phyloP scores from a whole-genome alignment of 1,140 invertebrate genomes.

The Diploscapter pachys region DNA sequence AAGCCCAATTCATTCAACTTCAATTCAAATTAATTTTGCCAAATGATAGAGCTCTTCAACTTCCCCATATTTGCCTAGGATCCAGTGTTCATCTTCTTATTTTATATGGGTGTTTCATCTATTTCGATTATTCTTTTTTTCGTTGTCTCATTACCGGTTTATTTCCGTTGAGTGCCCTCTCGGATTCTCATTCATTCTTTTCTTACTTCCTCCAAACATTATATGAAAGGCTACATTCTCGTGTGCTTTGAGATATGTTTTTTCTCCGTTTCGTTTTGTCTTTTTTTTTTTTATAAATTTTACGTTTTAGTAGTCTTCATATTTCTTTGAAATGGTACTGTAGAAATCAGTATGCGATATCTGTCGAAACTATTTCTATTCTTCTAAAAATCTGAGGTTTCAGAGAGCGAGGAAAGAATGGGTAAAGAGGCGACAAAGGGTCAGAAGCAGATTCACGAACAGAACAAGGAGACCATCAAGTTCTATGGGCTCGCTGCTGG shows the following conservation, averaged over 20 bases:
- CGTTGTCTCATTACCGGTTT: slow-evolving; percentile 6
- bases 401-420: neutral
- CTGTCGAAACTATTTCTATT: too few relatives aligned
- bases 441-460: slow-evolving; percentile 52
- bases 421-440: slow-evolving; percentile 52
- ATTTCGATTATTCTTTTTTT: slow-evolving; percentile 15
- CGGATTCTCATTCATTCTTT: too few relatives aligned
- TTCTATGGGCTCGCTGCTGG: slow-evolving; percentile 41
- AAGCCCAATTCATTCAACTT: slow-evolving; percentile 12
- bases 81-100: slow-evolving; percentile 8
- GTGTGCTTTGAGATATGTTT: neutral
- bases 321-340: too few relatives aligned
- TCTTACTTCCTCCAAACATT: too few relatives aligned
- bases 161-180: neutral
- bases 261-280: slow-evolving; percentile 7
- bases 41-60: too few relatives aligned
- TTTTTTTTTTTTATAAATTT: neutral
- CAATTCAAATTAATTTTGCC: neutral
- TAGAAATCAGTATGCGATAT: too few relatives aligned
- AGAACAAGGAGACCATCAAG: slow-evolving; percentile 48
- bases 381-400: too few relatives aligned
- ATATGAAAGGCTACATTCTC: too few relatives aligned
- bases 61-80: neutral
- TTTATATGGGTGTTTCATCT: neutral
- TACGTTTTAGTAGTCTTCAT: neutral